Base-by-base conservation (phyloP, 64 coral and sea anemone genomes). In the Astreopora myriophthalma region DNA sequence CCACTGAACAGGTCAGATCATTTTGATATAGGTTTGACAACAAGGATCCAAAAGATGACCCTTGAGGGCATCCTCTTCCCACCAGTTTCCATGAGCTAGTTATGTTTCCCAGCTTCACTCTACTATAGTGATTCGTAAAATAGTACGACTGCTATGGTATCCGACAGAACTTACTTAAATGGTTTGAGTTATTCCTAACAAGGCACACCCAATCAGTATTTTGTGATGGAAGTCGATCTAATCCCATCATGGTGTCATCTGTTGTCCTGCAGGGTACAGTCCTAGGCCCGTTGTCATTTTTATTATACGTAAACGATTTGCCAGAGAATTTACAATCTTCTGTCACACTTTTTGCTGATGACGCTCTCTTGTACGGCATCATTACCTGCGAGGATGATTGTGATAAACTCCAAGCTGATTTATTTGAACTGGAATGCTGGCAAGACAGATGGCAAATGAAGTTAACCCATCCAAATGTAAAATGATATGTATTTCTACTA, bases 391-490 rank as follows among this genome's bases (percentile, higher is more conserved):
- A 92, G 14, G 52, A 76, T 8, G 81, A 92, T 69, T 16, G 90
- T 46, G 71, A 67, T 10, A 51, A 66, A 77, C 91, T 87, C 0
- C 72, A 87, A 76, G 51, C 34, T 25, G 88, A 69, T 23, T 19
- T 79, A 17, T 25, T 39, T 11, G 38, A 81, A 74, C 77, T 81
- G 82, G 27, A 39, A 79, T 20, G 28, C 8, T 91, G 58, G 63
- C 57, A 26, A 70, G 20, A 27, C 33, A 27, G 49, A 48, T 71
- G 75, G 63, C 63, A 91, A 63, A 80, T 82, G 74, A 11, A 52
- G 40, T 46, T 67, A 60, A 90, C 71, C 89, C 89, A 5, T 61
- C 89, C 4, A 76, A 87, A 28, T 93, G 84, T 49, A 93, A 93
- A 35, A 79, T 8, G 2, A 79, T 86, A 33, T 93, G 84, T 68